Percentiles rank a stretch among this genome's conserved stretches.
These are phyloP conservation scores for Thelaira solivaga DNA, from an alignment of 2,888 invertebrate genomes.

Conservation along the genomic window DNA sequence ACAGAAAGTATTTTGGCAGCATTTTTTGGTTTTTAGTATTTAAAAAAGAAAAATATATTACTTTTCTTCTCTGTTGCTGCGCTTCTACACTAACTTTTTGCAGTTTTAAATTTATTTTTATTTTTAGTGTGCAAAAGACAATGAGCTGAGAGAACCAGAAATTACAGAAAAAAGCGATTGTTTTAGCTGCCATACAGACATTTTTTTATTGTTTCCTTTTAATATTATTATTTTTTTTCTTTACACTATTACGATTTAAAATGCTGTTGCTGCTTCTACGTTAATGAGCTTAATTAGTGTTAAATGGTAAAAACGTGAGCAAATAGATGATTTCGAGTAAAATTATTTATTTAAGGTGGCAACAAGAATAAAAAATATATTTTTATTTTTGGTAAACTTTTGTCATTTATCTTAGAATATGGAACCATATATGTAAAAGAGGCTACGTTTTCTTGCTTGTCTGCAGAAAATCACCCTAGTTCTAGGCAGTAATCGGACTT, in stretches of 20 bases:
- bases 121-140: slow-evolving; percentile 13
- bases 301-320: slow-evolving; percentile 65
- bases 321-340: slow-evolving; percentile 39
- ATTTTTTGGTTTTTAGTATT: slow-evolving; percentile 22
- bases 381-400: too few species aligned
- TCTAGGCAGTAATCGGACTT: too few species aligned
- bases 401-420: too few species aligned
- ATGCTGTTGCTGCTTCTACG: slow-evolving; percentile 52
- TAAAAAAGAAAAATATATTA: slow-evolving; percentile 28
- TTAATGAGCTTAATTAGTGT: slow-evolving; percentile 74
- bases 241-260: background rate
- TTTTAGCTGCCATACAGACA: background rate
- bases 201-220: slow-evolving; percentile 39
- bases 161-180: slow-evolving; percentile 33
- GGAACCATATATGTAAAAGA: too few species aligned
- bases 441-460: too few species aligned
- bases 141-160: background rate
- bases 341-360: slow-evolving; percentile 13
- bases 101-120: slow-evolving; percentile 4
- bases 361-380: too few species aligned
- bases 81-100: background rate
- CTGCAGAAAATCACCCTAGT: too few species aligned
- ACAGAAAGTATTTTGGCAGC: slow-evolving; percentile 51
- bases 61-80: background rate
- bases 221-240: slow-evolving; percentile 13